phyloP scores from a whole-genome alignment of 1,140 invertebrate species.

The Drosophila grimshawi region DNA sequence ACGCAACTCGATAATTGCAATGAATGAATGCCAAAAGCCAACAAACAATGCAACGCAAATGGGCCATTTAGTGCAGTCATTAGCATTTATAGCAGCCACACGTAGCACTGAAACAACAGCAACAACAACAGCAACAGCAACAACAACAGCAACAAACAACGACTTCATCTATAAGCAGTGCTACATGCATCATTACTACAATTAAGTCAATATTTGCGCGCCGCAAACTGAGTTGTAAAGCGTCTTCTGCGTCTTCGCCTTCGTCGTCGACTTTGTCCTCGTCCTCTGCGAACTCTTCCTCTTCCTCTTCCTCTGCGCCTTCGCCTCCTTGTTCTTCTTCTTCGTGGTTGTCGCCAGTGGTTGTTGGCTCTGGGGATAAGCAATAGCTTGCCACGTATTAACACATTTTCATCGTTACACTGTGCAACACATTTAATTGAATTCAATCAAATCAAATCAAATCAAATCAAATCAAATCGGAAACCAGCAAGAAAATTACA shows the following conservation, averaged over 20 bases:
- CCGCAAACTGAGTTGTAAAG: slow-evolving; percentile 53
- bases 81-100: slow-evolving; percentile 75
- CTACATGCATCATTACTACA: slow-evolving; percentile 60
- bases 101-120: slow-evolving; percentile 27
- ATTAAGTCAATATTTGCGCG: slow-evolving; percentile 60
- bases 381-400: slow-evolving; percentile 43
- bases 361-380: slow-evolving; percentile 30
- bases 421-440: slow-evolving; percentile 17
- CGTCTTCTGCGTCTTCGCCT: slow-evolving; percentile 25
- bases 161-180: slow-evolving; percentile 16
- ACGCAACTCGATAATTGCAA: slow-evolving; percentile 62
- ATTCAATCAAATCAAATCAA: background rate
- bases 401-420: slow-evolving; percentile 57
- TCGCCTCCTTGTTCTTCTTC: background rate
- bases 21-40: slow-evolving; percentile 72
- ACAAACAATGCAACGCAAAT: slow-evolving; percentile 57
- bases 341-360: slow-evolving; percentile 1
- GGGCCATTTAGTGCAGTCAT: slow-evolving; percentile 73
- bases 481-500: no score
- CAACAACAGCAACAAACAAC: slow-evolving; percentile 5
- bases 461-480: no score
- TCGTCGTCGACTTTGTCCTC: no score
- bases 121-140: slow-evolving; percentile 18
- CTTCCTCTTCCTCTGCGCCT: background rate
- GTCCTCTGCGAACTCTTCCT: no score